These are phyloP conservation scores for Apis cerana DNA, from an alignment of 1,140 invertebrate species.

Conservation along the genomic window DNA sequence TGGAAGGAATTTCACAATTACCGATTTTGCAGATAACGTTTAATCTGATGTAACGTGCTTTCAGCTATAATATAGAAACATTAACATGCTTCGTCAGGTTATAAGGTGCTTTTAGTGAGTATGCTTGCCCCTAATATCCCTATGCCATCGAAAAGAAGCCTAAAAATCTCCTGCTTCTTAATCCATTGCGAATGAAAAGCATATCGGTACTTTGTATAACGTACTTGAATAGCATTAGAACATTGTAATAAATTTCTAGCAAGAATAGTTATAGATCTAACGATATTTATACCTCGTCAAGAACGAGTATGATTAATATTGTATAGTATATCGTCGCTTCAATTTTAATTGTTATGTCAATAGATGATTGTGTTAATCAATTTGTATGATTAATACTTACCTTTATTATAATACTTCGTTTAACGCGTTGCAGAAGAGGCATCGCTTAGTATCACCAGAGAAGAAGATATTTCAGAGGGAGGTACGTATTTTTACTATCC, in stretches of 20 bases:
- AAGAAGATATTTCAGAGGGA: slow-evolving; percentile 81
- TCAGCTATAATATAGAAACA: slow-evolving; percentile 33
- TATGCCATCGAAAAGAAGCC: not conserved
- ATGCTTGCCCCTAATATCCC: slow-evolving; percentile 27
- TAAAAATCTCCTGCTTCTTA: slow-evolving; percentile 16
- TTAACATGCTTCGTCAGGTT: slow-evolving; percentile 27
- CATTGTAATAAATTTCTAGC: not conserved
- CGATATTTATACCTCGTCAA: not conserved
- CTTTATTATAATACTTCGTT: slow-evolving; percentile 14
- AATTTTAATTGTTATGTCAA: not conserved
- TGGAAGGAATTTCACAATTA: slow-evolving; percentile 56
- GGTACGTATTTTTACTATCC: slow-evolving; percentile 61
- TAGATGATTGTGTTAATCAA: slow-evolving; percentile 3
- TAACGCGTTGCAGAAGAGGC: slow-evolving; percentile 81
- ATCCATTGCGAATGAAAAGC: slow-evolving; percentile 72
- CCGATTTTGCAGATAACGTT: slow-evolving; percentile 34
- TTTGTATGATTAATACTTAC: not conserved
- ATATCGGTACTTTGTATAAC: slow-evolving; percentile 69
- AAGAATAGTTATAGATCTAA: not conserved
- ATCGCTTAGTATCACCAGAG: slow-evolving; percentile 83
- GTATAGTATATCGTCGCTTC: not conserved
- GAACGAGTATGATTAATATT: not conserved
- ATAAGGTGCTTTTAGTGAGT: slow-evolving; percentile 29
- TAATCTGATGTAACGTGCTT: slow-evolving; percentile 55
- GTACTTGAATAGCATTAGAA: slow-evolving; percentile 17